Evolutionary conservation across 2,113 vertebrate genomes (phyloP).

Genomic region (Cranoglanis bouderius): DNA sequence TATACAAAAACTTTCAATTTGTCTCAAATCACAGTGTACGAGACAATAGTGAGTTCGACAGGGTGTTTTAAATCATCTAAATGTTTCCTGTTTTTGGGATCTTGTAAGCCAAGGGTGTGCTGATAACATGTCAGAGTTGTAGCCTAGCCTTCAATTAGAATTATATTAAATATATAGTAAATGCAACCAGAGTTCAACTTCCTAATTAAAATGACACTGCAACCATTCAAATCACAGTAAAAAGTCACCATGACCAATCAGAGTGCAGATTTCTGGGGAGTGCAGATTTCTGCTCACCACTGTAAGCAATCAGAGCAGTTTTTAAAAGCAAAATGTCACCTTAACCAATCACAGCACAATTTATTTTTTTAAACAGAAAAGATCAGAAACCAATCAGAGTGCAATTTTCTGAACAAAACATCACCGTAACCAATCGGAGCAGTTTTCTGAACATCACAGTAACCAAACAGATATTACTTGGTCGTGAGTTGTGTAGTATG

Average conservation of each 20-base stretch:
- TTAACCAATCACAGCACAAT: not conserved
- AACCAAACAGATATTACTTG: not conserved
- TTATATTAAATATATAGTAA: not conserved
- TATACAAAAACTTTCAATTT: not conserved
- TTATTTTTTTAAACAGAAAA: not conserved
- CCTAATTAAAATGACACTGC: not conserved
- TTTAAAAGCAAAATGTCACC: not conserved
- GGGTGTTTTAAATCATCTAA: slow-evolving; percentile 4
- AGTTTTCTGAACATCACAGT: not conserved
- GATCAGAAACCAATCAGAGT: not conserved
- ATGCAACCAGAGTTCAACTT: not conserved
- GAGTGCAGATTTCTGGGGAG: not conserved
- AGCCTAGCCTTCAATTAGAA: not conserved
- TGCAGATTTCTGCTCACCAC: not conserved
- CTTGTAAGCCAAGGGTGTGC: not conserved
- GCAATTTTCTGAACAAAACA: not conserved
- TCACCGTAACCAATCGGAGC: not conserved
- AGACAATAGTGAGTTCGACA: slow-evolving; percentile 22
- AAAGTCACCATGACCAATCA: not conserved
- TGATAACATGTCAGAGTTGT: not conserved
- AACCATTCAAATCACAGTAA: not conserved
- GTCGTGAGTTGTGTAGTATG: not conserved
- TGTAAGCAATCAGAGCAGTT: not conserved
- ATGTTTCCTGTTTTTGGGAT: slow-evolving; percentile 27
- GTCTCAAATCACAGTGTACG: not conserved